Evolutionary conservation across 2,888 invertebrate genomes (phyloP).

Genomic region (Eupeodes latifasciatus): DNA sequence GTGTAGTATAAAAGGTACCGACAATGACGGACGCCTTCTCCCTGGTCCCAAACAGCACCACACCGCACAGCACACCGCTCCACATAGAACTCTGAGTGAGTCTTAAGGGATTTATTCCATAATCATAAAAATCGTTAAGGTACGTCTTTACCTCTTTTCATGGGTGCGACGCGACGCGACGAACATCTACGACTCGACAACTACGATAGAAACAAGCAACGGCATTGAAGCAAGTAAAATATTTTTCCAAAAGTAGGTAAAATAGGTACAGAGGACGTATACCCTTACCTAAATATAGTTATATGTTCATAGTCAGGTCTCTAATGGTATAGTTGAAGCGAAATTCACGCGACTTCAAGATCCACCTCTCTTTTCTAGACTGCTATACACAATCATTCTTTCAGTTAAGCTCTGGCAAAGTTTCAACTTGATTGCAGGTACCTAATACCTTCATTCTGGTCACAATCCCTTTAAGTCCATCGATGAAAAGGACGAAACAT

Average conservation of each 20-base stretch:
- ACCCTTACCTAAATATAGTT: not conserved
- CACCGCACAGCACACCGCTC: no score
- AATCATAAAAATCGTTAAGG: slow-evolving; percentile 72
- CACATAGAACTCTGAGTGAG: slow-evolving; percentile 18
- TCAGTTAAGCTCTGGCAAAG: slow-evolving; percentile 30
- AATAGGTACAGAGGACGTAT: no score
- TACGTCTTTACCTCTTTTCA: slow-evolving; percentile 58
- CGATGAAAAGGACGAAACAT: slow-evolving; percentile 49
- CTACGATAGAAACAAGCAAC: no score
- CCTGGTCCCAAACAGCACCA: not conserved
- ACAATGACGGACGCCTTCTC: not conserved
- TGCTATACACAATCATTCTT: slow-evolving; percentile 36
- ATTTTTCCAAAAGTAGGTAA: not conserved
- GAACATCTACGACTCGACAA: no score
- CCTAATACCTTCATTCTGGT: not conserved
- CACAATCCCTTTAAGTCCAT: slow-evolving; percentile 56
- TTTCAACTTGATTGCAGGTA: slow-evolving; percentile 59
- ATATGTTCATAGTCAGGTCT: not conserved
- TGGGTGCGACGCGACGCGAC: slow-evolving; percentile 1
- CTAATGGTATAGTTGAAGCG: slow-evolving; percentile 40
- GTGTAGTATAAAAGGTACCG: not conserved
- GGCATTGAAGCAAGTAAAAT: not conserved
- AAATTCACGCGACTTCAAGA: slow-evolving; percentile 63
- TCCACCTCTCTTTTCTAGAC: slow-evolving; percentile 2
- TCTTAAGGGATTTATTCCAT: slow-evolving; percentile 65